Percentiles rank a stretch among this genome's conserved stretches.
Evolutionary conservation across 1,140 invertebrate genomes (phyloP).

Genomic region (Brachionus calyciflorus): DNA sequence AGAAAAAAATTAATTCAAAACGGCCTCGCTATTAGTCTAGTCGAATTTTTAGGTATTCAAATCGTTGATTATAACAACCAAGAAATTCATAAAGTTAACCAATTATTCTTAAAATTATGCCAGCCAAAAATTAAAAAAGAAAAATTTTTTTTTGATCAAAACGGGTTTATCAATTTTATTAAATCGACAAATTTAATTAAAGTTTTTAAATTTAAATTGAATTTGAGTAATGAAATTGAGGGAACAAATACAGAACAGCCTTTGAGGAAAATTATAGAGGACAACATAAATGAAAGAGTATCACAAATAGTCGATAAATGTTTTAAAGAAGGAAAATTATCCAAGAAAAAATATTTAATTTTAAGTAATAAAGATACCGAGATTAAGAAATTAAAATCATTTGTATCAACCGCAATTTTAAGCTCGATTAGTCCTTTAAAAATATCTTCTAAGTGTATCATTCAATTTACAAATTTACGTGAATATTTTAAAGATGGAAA

Average conservation of each 20-base stretch:
- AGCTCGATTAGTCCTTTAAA: not conserved
- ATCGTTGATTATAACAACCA: not conserved
- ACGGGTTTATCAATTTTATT: too few relatives aligned
- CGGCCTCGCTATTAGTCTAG: not conserved
- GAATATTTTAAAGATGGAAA: not conserved
- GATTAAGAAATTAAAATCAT: not conserved
- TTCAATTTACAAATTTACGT: not conserved
- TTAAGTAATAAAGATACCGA: slow-evolving; percentile 5
- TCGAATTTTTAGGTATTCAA: not conserved
- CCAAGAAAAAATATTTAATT: not conserved
- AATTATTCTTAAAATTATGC: not conserved
- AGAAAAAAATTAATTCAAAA: not conserved
- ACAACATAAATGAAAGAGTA: not conserved
- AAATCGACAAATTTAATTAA: too few relatives aligned
- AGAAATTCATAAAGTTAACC: not conserved
- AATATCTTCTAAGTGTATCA: not conserved
- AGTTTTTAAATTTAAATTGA: too few relatives aligned
- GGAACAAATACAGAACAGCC: too few relatives aligned
- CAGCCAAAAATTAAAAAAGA: not conserved
- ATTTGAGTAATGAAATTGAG: too few relatives aligned
- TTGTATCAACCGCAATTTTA: not conserved
- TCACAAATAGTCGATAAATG: not conserved
- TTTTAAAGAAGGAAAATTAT: not conserved
- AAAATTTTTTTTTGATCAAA: too few relatives aligned
- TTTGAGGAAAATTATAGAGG: slow-evolving; percentile 9